Evolutionary conservation across 2,797 vertebrate genomes (phyloP).

Genomic region (Peromyscus nudipes): DNA sequence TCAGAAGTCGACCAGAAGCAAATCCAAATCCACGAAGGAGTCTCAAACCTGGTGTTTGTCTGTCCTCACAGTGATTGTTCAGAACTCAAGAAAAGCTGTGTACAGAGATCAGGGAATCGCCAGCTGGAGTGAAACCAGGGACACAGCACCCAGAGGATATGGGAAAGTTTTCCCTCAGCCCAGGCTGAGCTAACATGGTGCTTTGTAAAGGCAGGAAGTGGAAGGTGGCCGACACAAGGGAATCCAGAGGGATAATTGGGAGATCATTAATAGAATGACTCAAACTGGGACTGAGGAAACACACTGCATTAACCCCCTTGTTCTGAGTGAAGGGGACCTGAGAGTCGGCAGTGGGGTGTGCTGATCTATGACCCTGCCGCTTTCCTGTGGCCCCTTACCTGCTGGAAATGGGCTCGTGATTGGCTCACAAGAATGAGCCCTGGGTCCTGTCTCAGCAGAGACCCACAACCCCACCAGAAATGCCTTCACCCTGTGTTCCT

Average conservation of each 20-base stretch:
- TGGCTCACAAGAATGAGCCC: background rate
- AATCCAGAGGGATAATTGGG: background rate
- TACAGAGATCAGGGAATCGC: background rate
- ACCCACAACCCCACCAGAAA: background rate
- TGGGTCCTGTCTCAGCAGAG: background rate
- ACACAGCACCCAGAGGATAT: accelerated
- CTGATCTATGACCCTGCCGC: background rate
- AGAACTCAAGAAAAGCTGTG: background rate
- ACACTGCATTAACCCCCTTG: background rate
- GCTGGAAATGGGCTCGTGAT: background rate
- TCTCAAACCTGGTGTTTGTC: background rate
- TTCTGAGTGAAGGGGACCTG: background rate
- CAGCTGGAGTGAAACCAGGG: accelerated
- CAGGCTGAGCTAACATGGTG: background rate
- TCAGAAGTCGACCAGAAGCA: background rate
- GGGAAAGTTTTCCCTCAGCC: background rate
- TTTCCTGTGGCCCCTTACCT: background rate
- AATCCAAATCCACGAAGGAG: background rate
- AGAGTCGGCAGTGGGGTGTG: background rate
- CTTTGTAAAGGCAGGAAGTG: background rate
- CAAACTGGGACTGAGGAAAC: background rate
- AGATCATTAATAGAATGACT: background rate
- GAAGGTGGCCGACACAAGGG: background rate
- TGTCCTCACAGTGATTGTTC: background rate
- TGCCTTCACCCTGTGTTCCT: too few species aligned